Evolutionary conservation across 2,797 vertebrate genomes (phyloP), one percentile per base, ranked within the genome.

Genomic region (Pyrrhura leucotis): DNA sequence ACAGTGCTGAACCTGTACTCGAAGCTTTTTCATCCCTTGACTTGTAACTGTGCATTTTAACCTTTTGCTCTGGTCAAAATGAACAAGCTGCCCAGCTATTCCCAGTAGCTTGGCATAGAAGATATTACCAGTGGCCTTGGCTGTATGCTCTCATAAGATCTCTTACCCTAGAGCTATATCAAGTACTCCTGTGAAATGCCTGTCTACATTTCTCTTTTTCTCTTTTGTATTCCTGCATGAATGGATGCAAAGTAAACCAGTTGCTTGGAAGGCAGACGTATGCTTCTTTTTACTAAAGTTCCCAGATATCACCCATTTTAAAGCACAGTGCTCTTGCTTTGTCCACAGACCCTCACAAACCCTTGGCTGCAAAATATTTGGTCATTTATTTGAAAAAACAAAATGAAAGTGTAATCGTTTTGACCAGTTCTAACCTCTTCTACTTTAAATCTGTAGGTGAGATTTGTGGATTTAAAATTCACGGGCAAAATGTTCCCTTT

Each of bases 181-280:
- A 98, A 99, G 99, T 99, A 98, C 98, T 99, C 99, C 98, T 99
- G 99, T 99, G 99, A 99, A 99, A 99, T 99, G 99, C 99, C 99
- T 99, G 99, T 98, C 98, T 98, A 97, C 98, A 94, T 98, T 96
- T 98, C 95, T 97, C 91, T 97, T 85, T 97, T 90, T 97, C 92
- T 97, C 96, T 98, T 94, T 97, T 97, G 98, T 99, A 97, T 97
- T 98, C 99, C 98, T 99, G 99, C 99, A 99, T 99, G 99, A 98
- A 96, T 99, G 99, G 98, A 99, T 99, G 99, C 98, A 98, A 99
- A 98, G 98, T 98, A 98, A 98, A 98, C 97, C 96, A 99, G 98
- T 98, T 98, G 99, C 99, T 99, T 99, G 98, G 98, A 98, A 98
- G 98, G 98, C 98, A 98, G 98, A 98, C 91, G 51, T 98, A 95